phyloP scores from a whole-genome alignment of 2,888 invertebrate species.

The Capitulum mitella region DNA sequence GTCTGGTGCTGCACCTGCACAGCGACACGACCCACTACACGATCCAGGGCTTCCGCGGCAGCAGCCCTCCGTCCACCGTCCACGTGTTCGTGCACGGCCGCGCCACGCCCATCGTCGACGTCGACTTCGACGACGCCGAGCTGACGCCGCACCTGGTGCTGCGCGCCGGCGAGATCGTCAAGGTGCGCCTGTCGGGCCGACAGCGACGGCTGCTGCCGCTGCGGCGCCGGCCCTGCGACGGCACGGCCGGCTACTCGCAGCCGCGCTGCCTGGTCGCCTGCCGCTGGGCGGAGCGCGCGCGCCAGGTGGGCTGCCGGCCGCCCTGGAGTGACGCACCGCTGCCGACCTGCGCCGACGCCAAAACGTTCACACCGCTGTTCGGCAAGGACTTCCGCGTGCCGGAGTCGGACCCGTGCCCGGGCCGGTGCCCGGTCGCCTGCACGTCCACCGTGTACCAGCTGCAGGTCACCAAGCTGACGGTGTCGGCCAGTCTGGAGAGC shows the following conservation, averaged over 20 bases:
- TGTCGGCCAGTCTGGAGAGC: neutral
- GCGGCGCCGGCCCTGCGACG: neutral
- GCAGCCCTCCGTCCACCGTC: neutral
- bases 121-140: neutral
- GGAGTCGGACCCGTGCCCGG: neutral
- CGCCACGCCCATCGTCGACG: neutral
- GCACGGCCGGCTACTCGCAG: neutral
- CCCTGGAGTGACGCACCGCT: neutral
- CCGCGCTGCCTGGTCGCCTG: neutral
- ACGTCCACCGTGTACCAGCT: neutral
- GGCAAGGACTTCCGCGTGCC: neutral
- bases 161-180: neutral
- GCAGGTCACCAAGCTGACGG: neutral
- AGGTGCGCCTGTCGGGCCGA: neutral
- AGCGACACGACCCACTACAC: constrained; percentile 9
- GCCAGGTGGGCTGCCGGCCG: neutral
- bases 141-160: neutral
- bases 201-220: neutral
- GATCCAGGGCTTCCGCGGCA: neutral
- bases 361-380: neutral
- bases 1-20: neutral
- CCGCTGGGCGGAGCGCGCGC: constrained; percentile 5
- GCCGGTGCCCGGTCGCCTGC: neutral
- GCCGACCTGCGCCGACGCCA: neutral
- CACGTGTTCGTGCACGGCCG: neutral